These are phyloP conservation scores for Cheirogaleus major DNA, from an alignment of 2,797 vertebrate genomes.

Conservation along the genomic window DNA sequence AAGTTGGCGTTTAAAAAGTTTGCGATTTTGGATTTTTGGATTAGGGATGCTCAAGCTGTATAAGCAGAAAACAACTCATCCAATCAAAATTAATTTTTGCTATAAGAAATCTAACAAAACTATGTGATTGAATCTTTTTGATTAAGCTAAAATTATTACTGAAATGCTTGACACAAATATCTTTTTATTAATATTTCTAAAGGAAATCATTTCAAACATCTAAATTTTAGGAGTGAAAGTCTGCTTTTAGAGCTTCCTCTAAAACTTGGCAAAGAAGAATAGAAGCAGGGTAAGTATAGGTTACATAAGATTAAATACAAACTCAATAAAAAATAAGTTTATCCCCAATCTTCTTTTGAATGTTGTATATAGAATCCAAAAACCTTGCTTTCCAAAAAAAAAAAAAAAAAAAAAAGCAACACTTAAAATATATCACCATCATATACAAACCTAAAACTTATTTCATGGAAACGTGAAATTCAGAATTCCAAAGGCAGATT, in stretches of 20 bases:
- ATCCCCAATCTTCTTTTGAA: background rate
- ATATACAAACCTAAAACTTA: constrained; percentile 24
- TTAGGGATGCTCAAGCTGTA: background rate
- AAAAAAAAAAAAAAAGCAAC: background rate
- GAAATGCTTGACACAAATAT: background rate
- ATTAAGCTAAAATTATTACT: constrained; percentile 44
- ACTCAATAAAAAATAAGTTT: background rate
- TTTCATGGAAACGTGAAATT: constrained; percentile 39
- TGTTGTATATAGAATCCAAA: background rate
- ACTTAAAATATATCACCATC: background rate
- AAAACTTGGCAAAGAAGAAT: background rate
- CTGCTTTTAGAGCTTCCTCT: background rate
- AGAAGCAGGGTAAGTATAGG: background rate
- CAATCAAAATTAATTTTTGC: background rate
- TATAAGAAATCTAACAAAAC: background rate
- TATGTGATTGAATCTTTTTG: background rate
- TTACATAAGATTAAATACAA: background rate
- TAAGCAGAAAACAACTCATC: background rate
- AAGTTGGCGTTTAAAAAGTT: background rate
- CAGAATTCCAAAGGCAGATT: constrained; percentile 7
- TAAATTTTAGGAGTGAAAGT: background rate
- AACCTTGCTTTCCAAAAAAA: constrained; percentile 31
- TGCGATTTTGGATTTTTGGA: background rate
- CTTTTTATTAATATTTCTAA: constrained; percentile 36
- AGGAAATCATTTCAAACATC: constrained; percentile 8